These are phyloP conservation scores for Trypoxylus dichotomus DNA, from an alignment of 1,140 invertebrate genomes.

Conservation along the genomic window DNA sequence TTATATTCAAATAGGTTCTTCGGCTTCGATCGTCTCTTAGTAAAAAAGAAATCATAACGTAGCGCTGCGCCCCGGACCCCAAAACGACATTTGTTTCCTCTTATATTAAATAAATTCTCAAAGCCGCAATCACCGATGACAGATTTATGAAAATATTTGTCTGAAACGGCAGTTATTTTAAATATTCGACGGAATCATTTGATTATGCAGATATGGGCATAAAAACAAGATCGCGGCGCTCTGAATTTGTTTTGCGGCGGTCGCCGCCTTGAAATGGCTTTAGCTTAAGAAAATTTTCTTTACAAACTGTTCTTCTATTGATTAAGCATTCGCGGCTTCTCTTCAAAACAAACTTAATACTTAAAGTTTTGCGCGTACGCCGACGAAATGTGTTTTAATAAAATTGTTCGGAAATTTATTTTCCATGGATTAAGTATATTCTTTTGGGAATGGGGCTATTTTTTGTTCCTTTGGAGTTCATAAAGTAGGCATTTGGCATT, in stretches of 20 bases:
- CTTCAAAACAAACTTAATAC: conserved; percentile 27
- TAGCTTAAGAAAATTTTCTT: conserved; percentile 32
- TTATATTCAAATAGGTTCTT: background rate
- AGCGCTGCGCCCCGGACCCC: background rate
- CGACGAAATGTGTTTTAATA: conserved; percentile 11
- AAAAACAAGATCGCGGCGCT: conserved; percentile 41
- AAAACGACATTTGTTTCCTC: conserved; percentile 35
- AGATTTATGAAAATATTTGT: conserved; percentile 57
- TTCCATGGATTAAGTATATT: background rate
- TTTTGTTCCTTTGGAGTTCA: conserved; percentile 7
- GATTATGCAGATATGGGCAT: conserved; percentile 53
- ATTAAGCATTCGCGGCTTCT: background rate
- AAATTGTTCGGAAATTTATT: background rate
- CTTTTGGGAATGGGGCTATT: background rate
- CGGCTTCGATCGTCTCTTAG: background rate
- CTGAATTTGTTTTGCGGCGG: conserved; percentile 34
- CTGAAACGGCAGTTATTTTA: conserved; percentile 53
- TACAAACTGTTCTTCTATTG: conserved; percentile 24
- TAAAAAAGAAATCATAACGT: background rate
- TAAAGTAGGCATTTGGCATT: background rate
- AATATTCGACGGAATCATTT: conserved; percentile 53
- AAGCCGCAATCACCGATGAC: conserved; percentile 52
- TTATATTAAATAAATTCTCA: conserved; percentile 47
- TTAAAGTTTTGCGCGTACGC: background rate
- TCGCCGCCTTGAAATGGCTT: conserved; percentile 25